Conservation (phyloP, 2,797 vertebrate genomes). For the Myripristis jacobus region DNA sequence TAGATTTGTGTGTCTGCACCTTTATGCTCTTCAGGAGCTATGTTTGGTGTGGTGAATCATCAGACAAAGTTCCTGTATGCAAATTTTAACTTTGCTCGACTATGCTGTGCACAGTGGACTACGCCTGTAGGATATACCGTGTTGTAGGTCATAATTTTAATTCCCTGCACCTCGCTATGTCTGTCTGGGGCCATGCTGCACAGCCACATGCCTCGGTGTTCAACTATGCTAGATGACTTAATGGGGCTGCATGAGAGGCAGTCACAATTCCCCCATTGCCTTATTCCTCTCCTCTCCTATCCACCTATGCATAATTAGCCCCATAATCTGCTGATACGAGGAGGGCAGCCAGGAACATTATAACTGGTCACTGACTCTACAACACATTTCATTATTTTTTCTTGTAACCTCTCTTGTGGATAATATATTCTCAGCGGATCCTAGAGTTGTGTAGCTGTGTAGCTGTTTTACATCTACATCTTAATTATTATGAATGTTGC, state of each 20-base stretch:
- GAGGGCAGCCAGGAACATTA: slow-evolving; percentile 47
- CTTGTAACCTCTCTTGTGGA: slow-evolving; percentile 24
- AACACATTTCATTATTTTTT: slow-evolving; percentile 28
- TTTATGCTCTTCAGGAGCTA: background rate
- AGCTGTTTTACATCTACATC: background rate
- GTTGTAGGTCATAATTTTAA: slow-evolving; percentile 57
- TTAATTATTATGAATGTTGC: background rate
- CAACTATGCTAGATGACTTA: slow-evolving; percentile 68
- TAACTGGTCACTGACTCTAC: slow-evolving; percentile 27
- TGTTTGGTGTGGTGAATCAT: background rate
- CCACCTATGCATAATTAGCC: slow-evolving; percentile 62
- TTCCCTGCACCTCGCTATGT: slow-evolving; percentile 48
- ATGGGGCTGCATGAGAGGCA: slow-evolving; percentile 73
- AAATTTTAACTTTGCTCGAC: slow-evolving; percentile 50
- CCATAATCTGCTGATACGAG: slow-evolving; percentile 61
- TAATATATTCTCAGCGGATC: slow-evolving; percentile 2
- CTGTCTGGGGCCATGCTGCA: slow-evolving; percentile 40
- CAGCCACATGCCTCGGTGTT: slow-evolving; percentile 32
- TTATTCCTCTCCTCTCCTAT: slow-evolving; percentile 31
- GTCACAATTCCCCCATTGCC: slow-evolving; percentile 49
- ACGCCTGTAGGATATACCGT: slow-evolving; percentile 53
- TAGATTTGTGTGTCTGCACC: background rate
- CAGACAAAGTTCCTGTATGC: slow-evolving; percentile 28
- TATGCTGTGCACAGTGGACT: slow-evolving; percentile 39
- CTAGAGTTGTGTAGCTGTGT: slow-evolving; percentile 1